Evolutionary conservation across 2,113 vertebrate species (phyloP).

Genomic region (Peromyscus californicus): DNA sequence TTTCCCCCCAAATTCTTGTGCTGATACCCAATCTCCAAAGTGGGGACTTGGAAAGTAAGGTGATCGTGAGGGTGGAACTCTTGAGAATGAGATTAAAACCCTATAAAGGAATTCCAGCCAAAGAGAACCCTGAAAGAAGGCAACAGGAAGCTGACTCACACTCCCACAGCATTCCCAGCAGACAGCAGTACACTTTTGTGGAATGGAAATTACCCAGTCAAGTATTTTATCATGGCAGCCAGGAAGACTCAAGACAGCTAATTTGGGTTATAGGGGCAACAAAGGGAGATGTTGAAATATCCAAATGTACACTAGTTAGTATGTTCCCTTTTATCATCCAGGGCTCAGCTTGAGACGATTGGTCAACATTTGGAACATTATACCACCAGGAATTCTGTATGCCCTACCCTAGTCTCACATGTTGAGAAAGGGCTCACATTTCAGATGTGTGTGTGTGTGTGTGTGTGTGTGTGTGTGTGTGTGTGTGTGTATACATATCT

Average conservation of each 20-base stretch:
- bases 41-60: neutral
- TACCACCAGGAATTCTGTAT: neutral
- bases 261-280: neutral
- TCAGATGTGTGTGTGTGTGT: neutral
- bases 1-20: neutral
- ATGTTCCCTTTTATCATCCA: neutral
- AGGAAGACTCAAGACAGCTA: neutral
- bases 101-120: neutral
- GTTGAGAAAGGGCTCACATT: conserved; percentile 1
- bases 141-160: neutral
- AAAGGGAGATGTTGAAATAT: neutral
- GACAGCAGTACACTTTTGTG: neutral
- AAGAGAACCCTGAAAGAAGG: neutral
- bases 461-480: neutral
- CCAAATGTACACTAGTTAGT: neutral
- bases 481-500: neutral
- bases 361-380: neutral
- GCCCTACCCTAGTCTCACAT: neutral
- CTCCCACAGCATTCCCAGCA: neutral
- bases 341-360: neutral
- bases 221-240: neutral
- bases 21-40: neutral
- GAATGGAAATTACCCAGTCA: neutral
- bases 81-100: neutral
- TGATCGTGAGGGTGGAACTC: neutral